A percentile compares a stretch with the other conserved stretches of the same genome.
Evolutionary conservation across 2,888 invertebrate species (phyloP).

Genomic region (Neria commutata): DNA sequence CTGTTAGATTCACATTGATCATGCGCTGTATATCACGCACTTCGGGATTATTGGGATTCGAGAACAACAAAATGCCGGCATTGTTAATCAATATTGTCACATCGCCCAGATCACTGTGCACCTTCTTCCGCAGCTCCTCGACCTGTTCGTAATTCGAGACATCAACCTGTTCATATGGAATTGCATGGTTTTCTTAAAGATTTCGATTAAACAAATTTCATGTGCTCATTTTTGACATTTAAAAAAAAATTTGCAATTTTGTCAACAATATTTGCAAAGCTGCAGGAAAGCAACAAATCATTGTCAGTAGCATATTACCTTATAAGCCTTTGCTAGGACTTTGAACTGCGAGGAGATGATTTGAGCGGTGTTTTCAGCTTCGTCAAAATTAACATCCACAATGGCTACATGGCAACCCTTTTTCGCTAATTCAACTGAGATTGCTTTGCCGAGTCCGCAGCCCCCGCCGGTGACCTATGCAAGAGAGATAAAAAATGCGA

Average conservation of each 20-base stretch:
- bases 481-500: neutral
- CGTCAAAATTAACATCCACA: slow-evolving; percentile 46
- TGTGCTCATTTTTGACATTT: no score
- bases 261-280: no score
- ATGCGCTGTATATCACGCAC: slow-evolving; percentile 53
- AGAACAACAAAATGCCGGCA: slow-evolving; percentile 54
- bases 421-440: slow-evolving; percentile 52
- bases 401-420: slow-evolving; percentile 54
- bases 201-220: neutral
- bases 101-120: slow-evolving; percentile 49
- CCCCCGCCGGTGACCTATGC: slow-evolving; percentile 60
- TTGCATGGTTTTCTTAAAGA: neutral
- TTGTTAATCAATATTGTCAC: slow-evolving; percentile 62
- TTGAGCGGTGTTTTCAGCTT: slow-evolving; percentile 43
- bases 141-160: slow-evolving; percentile 44
- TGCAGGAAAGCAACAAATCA: no score
- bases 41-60: slow-evolving; percentile 35
- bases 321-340: slow-evolving; percentile 47
- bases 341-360: slow-evolving; percentile 33
- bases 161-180: slow-evolving; percentile 41
- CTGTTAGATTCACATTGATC: slow-evolving; percentile 59
- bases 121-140: slow-evolving; percentile 34
- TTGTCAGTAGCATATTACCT: slow-evolving; percentile 27
- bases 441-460: slow-evolving; percentile 58
- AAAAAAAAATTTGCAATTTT: no score